Conservation (phyloP, 2,888 invertebrate genomes). For the Beris chalybata region DNA sequence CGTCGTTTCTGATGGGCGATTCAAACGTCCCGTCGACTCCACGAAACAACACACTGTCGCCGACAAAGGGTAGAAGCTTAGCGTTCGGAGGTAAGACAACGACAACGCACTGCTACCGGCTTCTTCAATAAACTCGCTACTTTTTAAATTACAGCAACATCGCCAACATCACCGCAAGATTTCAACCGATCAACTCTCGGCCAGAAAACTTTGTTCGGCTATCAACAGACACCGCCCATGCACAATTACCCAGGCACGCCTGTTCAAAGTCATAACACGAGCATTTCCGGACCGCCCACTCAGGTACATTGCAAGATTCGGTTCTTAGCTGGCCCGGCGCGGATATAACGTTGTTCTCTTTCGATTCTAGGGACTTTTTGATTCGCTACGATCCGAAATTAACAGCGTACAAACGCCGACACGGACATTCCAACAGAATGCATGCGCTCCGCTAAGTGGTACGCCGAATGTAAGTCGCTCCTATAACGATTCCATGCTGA, state of each 20-base stretch:
- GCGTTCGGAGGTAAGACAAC: conserved; percentile 60
- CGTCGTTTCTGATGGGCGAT: conserved; percentile 78
- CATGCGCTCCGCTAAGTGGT: conserved; percentile 42
- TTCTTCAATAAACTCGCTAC: conserved; percentile 29
- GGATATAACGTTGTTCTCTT: conserved; percentile 10
- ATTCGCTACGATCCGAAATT: conserved; percentile 48
- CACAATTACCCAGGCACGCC: conserved; percentile 44
- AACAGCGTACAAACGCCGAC: conserved; percentile 45
- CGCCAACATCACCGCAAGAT: conserved; percentile 59
- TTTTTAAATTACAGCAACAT: conserved; percentile 50
- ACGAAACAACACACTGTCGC: conserved; percentile 62
- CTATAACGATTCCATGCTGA: conserved; percentile 44
- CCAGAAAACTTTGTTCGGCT: conserved; percentile 58
- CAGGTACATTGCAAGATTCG: conserved; percentile 32
- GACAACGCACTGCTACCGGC: neutral
- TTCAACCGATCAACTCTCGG: conserved; percentile 58
- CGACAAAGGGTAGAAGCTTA: conserved; percentile 61
- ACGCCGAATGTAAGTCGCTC: conserved; percentile 39
- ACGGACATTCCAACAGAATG: conserved; percentile 40
- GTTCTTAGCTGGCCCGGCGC: neutral
- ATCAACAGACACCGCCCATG: conserved; percentile 40
- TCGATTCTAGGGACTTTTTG: conserved; percentile 49
- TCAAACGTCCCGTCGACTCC: conserved; percentile 62
- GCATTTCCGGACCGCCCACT: conserved; percentile 51
- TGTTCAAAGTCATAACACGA: conserved; percentile 45